Conservation (phyloP, 1,140 invertebrate genomes). For the Pristionchus pacificus region DNA sequence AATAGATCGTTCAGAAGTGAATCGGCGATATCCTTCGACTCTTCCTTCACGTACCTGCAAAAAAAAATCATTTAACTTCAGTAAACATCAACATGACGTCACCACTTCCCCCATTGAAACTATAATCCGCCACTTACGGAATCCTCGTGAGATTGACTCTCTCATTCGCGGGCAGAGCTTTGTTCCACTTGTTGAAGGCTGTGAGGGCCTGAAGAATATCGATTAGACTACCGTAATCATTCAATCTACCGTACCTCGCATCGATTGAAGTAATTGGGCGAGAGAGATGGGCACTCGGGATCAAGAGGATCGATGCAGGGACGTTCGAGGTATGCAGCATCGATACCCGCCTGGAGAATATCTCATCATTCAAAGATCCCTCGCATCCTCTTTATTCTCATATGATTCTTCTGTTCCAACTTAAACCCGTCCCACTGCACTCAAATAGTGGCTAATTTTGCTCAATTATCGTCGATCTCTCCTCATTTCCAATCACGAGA, state of each 20-base stretch:
- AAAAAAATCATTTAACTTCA: too few relatives aligned
- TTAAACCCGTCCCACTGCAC: too few relatives aligned
- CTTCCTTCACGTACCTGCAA: background rate
- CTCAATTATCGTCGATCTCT: too few relatives aligned
- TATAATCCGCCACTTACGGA: background rate
- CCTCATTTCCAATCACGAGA: too few relatives aligned
- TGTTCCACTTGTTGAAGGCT: constrained; percentile 34
- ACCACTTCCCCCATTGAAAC: background rate
- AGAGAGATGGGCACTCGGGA: constrained; percentile 79
- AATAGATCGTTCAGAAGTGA: constrained; percentile 25
- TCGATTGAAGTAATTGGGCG: constrained; percentile 75
- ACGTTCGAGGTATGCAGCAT: constrained; percentile 88
- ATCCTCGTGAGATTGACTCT: constrained; percentile 2
- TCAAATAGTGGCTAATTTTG: too few relatives aligned
- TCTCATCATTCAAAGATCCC: too few relatives aligned
- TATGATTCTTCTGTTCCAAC: too few relatives aligned
- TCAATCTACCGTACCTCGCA: constrained; percentile 21
- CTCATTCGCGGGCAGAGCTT: constrained; percentile 24
- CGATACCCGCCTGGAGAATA: constrained; percentile 74
- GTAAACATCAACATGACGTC: background rate
- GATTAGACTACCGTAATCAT: background rate
- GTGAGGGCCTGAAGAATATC: constrained; percentile 8
- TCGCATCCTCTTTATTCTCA: too few relatives aligned
- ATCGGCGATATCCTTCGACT: constrained; percentile 14
- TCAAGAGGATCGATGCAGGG: constrained; percentile 88